Conservation (phyloP, 2,113 vertebrate genomes). For the Chascanopsetta lugubris region DNA sequence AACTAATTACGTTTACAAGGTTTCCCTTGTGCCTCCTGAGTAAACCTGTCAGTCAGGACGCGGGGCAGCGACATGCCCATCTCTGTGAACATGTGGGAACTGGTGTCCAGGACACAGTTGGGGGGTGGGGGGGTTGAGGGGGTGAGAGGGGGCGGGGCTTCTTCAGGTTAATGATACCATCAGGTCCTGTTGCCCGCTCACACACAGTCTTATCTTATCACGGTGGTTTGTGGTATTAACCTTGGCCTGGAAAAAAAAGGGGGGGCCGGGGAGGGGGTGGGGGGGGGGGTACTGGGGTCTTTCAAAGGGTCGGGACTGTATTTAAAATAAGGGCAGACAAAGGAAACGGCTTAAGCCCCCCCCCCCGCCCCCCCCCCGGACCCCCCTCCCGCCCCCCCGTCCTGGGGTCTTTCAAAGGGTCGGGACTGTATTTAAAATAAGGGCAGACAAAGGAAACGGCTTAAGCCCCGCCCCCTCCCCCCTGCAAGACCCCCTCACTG, state of each 20-base stretch:
- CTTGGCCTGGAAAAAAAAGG: too few species aligned
- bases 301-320: constrained; percentile 51
- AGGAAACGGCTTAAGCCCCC: background rate
- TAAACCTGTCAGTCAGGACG: constrained; percentile 53
- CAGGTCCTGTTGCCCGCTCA: constrained; percentile 44
- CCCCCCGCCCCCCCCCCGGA: background rate
- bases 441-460: constrained; percentile 22
- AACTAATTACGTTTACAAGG: constrained; percentile 51
- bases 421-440: constrained; percentile 60
- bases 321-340: constrained; percentile 49
- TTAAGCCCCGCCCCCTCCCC: accelerated
- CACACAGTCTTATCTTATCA: constrained; percentile 72
- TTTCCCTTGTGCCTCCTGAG: constrained; percentile 30
- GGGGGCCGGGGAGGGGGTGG: too few species aligned
- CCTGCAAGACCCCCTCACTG: background rate
- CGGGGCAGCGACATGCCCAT: constrained; percentile 14
- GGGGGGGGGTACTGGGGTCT: constrained; percentile 43
- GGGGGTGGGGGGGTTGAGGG: background rate
- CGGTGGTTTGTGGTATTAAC: constrained; percentile 49
- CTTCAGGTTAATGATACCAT: constrained; percentile 69
- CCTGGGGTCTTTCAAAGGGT: constrained; percentile 55
- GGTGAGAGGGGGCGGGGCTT: background rate
- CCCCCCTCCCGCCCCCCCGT: too few species aligned
- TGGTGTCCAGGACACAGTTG: background rate
- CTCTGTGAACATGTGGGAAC: constrained; percentile 23